Conservation (phyloP, 2,888 invertebrate genomes). For the Omphaloscelis lunosa region DNA sequence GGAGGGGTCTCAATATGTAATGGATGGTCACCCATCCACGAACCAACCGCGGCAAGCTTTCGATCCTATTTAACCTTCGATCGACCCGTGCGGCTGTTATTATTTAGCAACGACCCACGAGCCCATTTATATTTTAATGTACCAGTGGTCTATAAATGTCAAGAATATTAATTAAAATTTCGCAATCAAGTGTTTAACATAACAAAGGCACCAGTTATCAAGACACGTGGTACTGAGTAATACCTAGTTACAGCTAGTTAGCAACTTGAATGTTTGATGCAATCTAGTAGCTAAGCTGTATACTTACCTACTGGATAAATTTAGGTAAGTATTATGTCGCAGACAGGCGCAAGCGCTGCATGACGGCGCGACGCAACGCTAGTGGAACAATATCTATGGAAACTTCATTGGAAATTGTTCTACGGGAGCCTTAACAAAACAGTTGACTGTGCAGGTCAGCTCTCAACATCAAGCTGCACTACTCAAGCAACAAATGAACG, state of each 20-base stretch:
- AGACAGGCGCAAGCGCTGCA: background rate
- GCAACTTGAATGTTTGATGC: constrained; percentile 35
- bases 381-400: too few relatives aligned
- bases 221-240: constrained; percentile 35
- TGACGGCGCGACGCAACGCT: background rate
- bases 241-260: background rate
- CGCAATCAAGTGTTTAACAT: constrained; percentile 24
- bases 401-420: background rate
- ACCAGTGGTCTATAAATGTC: background rate
- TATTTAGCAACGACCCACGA: background rate
- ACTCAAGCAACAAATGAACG: background rate
- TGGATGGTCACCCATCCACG: background rate
- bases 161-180: constrained; percentile 23
- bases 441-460: too few relatives aligned
- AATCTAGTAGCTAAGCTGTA: constrained; percentile 26
- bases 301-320: background rate
- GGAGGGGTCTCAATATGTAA: too few relatives aligned
- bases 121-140: background rate
- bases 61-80: background rate
- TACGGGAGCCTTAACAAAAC: too few relatives aligned
- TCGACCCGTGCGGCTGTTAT: background rate
- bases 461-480: background rate
- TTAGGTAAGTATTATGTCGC: background rate
- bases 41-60: background rate
- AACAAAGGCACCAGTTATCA: constrained; percentile 46